These are phyloP conservation scores for Toxonevra muliebris DNA, from an alignment of 2,888 invertebrate species.

Conservation along the genomic window DNA sequence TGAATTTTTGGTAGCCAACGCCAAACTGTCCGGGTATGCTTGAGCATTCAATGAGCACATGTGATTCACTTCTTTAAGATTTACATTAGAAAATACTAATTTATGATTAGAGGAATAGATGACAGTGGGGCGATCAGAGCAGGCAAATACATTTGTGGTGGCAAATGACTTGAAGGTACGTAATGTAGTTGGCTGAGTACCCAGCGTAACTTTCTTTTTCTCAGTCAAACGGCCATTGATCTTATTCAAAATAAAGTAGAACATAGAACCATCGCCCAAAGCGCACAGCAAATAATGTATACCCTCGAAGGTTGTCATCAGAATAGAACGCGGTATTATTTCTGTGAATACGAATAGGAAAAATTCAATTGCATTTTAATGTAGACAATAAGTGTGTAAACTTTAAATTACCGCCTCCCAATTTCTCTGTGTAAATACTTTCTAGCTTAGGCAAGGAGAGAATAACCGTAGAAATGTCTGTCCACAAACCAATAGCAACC, in stretches of 20 bases:
- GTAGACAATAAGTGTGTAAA: background rate
- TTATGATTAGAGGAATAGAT: conserved; percentile 99
- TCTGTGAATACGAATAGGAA: conserved; percentile 68
- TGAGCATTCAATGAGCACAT: conserved; percentile 98
- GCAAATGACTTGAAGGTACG: conserved; percentile 88
- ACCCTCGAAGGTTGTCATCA: conserved; percentile 94
- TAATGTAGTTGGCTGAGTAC: conserved; percentile 95
- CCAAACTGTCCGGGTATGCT: conserved; percentile 87
- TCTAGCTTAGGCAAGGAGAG: conserved; percentile 82
- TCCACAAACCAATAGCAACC: conserved; percentile 96
- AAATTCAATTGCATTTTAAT: background rate
- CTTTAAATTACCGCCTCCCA: conserved; percentile 77
- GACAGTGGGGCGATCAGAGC: conserved; percentile 97
- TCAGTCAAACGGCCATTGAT: conserved; percentile 80
- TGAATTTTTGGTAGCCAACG: conserved; percentile 64
- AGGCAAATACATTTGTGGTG: conserved; percentile 97
- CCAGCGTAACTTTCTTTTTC: conserved; percentile 94
- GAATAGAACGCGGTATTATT: conserved; percentile 94
- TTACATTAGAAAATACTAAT: conserved; percentile 97
- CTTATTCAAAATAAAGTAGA: conserved; percentile 89
- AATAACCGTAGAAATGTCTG: conserved; percentile 92
- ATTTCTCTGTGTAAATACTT: conserved; percentile 84
- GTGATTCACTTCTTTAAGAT: conserved; percentile 92
- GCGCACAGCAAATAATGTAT: conserved; percentile 90
- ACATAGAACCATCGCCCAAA: conserved; percentile 97